Evolutionary conservation across 2,797 vertebrate species (phyloP), one percentile per base, ranked within the genome.

Genomic region (Malurus leucopterus): DNA sequence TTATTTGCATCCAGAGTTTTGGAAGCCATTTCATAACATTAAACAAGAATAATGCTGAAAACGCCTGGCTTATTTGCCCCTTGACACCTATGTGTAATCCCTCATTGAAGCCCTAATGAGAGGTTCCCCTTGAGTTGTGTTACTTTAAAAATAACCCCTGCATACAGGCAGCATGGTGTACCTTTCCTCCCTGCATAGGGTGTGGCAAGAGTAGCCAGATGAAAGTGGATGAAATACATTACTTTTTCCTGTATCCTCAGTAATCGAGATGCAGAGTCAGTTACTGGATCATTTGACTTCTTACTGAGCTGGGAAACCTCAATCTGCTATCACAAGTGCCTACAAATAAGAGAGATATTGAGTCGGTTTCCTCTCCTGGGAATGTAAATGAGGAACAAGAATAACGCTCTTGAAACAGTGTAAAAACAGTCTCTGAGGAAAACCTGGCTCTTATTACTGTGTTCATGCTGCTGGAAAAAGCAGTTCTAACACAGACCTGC

Each of bases 1-100:
- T 65, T 87, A 91, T 92, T 86, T 88, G 73, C 68, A 79, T 94
- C 77, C 57, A 76, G 81, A 86, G 93, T 95, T 95, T 88, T 80
- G 75, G 89, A 90, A 88, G 65, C 63, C 5, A 17, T 78, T 89
- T 74, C 73, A 26, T 70, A 54, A 67, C 3, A 6, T 80, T 93
- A 93, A 87, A 82, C 83, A 88, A 84, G 62, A 74, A 49, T 86
- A 57, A 79, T 8, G 4, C 17, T 79, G 63, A 34, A 73, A 91
- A 84, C 0, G 23, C 41, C 79, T 92, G 79, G 27, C 4, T 95
- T 91, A 85, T 90, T 93, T 96, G 74, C 73, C 88, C 86, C 84
- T 87, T 85, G 84, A 84, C 70, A 87, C 40, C n/a, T 89, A 57
- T 82, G 83, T 41, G 71, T 54, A 89, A 83, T 84, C 79, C 64